Evolutionary conservation across 1,140 invertebrate species (phyloP).

Genomic region (Brachionus paranguensis): DNA sequence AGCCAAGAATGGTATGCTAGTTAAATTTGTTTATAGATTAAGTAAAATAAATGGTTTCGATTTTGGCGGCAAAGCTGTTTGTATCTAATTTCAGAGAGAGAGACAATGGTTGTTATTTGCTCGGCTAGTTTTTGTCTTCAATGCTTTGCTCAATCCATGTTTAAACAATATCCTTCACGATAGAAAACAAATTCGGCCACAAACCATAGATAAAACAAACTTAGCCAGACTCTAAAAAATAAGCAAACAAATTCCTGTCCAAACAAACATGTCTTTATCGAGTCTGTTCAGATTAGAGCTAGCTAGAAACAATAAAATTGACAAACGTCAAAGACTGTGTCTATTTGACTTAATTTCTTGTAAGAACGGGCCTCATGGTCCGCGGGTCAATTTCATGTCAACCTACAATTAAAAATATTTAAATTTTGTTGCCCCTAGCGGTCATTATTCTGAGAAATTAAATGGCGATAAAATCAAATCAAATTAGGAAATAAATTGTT

Average conservation of each 20-base stretch:
- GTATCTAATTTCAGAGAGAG: neutral
- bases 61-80: neutral
- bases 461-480: slow-evolving; percentile 10
- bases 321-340: neutral
- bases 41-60: neutral
- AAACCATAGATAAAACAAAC: neutral
- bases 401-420: neutral
- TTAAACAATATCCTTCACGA: neutral
- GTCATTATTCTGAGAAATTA: neutral
- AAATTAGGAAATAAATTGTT: neutral
- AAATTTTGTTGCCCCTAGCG: neutral
- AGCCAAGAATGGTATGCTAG: neutral
- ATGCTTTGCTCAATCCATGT: neutral
- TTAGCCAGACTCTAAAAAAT: neutral
- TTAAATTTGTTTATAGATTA: neutral
- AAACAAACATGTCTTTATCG: slow-evolving; percentile 11
- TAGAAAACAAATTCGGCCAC: neutral
- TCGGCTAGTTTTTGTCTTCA: neutral
- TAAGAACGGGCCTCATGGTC: neutral
- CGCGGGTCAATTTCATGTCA: neutral
- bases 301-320: slow-evolving; percentile 13
- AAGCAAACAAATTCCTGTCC: neutral
- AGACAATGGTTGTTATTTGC: neutral
- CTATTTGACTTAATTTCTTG: neutral
- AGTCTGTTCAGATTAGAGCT: slow-evolving; percentile 11